Evolutionary conservation across 1,140 invertebrate species (phyloP), one percentile per base, ranked within the genome.

Genomic region (Magallana ariakensis): DNA sequence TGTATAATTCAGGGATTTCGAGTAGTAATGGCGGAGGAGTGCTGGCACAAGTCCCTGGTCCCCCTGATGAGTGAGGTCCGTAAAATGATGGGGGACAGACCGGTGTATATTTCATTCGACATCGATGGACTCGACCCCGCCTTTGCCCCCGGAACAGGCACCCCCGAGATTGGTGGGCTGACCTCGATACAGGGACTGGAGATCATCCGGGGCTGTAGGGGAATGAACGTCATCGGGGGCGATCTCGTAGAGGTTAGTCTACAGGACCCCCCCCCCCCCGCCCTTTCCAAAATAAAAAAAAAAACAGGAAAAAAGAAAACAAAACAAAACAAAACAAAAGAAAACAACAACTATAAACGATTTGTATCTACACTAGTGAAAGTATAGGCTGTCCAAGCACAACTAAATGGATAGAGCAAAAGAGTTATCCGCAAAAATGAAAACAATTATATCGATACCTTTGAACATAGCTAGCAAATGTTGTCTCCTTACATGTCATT

Each of bases 41-140:
- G 91, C 55, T 94, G 92, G 91, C 87, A 92, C 57, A 93, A 93
- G 82, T 93, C 94, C 0, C 60, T 94, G 87, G 86, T 86, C 13
- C 90, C 92, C 0, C 82, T 94, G 9, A 94, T 94, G 93, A 85
- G 87, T 11, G 93, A 94, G 75, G 91, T 94, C 1, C 88, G 91
- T 26, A 58, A 89, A 11, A 92, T 90, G 88, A 92, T 93, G 90
- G 92, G 96, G 84, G 95, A 96, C 11, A 96, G 96, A 88, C 97
- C 97, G 1, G 95, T 98, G 19, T 98, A 99, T 92, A 96, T 99
- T 0, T 98, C 97, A 93, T 98, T 98, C 94, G 98, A 99, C 94
- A 98, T 99, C 84, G 98, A 99, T 94, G 96, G 96, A 0, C 93
- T 99, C 80, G 98, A 99, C 95, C 96, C 97, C n/a, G 90, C 96